Base-by-base conservation (phyloP, 2,888 invertebrate genomes). In the Schizaphis graminum region DNA sequence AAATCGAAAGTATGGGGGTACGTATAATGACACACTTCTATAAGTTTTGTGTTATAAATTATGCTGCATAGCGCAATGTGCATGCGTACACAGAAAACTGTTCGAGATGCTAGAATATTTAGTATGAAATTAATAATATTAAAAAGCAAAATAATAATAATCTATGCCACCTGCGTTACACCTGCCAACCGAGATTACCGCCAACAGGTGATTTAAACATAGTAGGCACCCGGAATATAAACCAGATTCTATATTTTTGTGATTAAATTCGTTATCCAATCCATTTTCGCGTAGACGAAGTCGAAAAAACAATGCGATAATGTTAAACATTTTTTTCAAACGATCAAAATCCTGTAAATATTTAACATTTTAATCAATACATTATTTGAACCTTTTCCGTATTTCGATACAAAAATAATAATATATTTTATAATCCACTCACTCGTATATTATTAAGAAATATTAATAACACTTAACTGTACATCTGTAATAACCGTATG, bases 111-210 rank as follows among this genome's bases (percentile, higher is more conserved):
- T 16, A 92, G 77, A 77, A 77, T 77, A 87, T 92, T 47, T 49
- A 87, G 35, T 57, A 26, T 61, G 44, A 86, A 61, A 87, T 87
- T 87, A 61, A 86, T 47, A 86, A 44, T 44, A 86, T 35, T 24
- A 86, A 88, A 35, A 53, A 41, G 10, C 28, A 28, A 57, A 91
- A 91, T 47, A 61, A 87, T 92, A 92, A 91, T 92, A 92, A 92
- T 87, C 49, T 87, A 87, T 87, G 61, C 92, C 92, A 92, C 92
- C 92, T 92, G 92, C 92, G 61, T 87, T 92, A 87, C 92, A 92
- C 92, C 92, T 92, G 92, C 87, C 92, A 35, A 1, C 16, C 28
- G 41, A 92, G 49, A 92, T 86, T 57, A 57, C 57, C 85, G 47
- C 13, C 87, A 87, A 61, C 92, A 92, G 92, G 92, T 92, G 92